Evolutionary conservation across 2,888 invertebrate species (phyloP).

Genomic region (Melanostoma scalare): DNA sequence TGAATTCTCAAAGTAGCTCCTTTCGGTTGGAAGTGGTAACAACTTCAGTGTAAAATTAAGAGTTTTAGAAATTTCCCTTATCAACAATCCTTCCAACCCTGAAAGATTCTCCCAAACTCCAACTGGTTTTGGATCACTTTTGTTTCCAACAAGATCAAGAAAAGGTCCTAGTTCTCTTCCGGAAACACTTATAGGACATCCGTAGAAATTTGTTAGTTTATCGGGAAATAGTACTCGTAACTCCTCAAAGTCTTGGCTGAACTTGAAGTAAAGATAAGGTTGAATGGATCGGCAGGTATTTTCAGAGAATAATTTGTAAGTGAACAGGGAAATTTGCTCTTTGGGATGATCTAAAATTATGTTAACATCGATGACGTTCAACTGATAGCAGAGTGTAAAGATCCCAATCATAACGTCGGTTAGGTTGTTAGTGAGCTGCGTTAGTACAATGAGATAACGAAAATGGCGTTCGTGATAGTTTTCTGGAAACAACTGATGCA

Average conservation of each 20-base stretch:
- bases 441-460: constrained; percentile 76
- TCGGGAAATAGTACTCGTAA: constrained; percentile 75
- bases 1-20: constrained; percentile 62
- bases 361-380: constrained; percentile 76
- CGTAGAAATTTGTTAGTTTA: constrained; percentile 70
- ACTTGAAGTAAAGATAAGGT: constrained; percentile 71
- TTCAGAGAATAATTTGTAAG: constrained; percentile 55
- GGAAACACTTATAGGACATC: constrained; percentile 76
- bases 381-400: constrained; percentile 73
- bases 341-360: constrained; percentile 74
- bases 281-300: constrained; percentile 62
- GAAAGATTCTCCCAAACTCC: constrained; percentile 71
- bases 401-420: constrained; percentile 68
- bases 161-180: constrained; percentile 75
- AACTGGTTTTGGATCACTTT: constrained; percentile 64
- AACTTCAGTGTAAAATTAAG: constrained; percentile 76
- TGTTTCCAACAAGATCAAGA: constrained; percentile 76
- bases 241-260: constrained; percentile 45
- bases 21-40: constrained; percentile 68
- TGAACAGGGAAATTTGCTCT: constrained; percentile 69
- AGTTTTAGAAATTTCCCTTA: constrained; percentile 74
- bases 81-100: constrained; percentile 78
- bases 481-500: constrained; percentile 73
- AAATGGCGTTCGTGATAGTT: constrained; percentile 75
- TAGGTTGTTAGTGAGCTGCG: constrained; percentile 39